Percentiles rank a stretch among this genome's conserved stretches.
Conservation (phyloP, 1,140 invertebrate genomes). For the Palaemon carinicauda region DNA sequence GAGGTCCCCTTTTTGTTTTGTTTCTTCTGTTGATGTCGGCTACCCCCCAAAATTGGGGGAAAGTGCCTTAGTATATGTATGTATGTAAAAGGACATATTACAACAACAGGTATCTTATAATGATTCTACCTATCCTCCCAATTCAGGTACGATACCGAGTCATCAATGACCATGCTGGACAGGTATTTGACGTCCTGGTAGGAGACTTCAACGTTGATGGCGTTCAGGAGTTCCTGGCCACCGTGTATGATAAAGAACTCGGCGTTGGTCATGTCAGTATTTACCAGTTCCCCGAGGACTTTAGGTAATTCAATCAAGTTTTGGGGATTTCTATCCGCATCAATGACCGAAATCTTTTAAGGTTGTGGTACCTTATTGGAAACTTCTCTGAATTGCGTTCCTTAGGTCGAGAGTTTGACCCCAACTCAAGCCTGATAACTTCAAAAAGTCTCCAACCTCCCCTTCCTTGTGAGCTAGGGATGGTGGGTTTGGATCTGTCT, state of each 20-base stretch:
- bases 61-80: too few species aligned
- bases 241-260: slow-evolving; percentile 62
- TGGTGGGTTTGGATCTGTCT: too few species aligned
- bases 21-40: not conserved
- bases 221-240: slow-evolving; percentile 63
- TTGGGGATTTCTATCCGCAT: not conserved
- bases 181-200: slow-evolving; percentile 64
- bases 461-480: too few species aligned
- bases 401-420: too few species aligned
- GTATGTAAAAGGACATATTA: too few species aligned
- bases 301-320: slow-evolving; percentile 61
- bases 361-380: too few species aligned
- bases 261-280: slow-evolving; percentile 62
- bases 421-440: too few species aligned
- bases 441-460: too few species aligned
- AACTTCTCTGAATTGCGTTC: too few species aligned
- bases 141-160: slow-evolving; percentile 62
- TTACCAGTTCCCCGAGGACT: slow-evolving; percentile 64
- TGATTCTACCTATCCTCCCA: not conserved
- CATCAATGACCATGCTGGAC: slow-evolving; percentile 63
- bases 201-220: slow-evolving; percentile 65
- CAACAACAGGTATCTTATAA: too few species aligned
- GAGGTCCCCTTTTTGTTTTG: not conserved
- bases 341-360: too few species aligned
- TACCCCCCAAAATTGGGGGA: too few species aligned